Conservation (phyloP, 1,140 invertebrate genomes). For the Planococcus citri region DNA sequence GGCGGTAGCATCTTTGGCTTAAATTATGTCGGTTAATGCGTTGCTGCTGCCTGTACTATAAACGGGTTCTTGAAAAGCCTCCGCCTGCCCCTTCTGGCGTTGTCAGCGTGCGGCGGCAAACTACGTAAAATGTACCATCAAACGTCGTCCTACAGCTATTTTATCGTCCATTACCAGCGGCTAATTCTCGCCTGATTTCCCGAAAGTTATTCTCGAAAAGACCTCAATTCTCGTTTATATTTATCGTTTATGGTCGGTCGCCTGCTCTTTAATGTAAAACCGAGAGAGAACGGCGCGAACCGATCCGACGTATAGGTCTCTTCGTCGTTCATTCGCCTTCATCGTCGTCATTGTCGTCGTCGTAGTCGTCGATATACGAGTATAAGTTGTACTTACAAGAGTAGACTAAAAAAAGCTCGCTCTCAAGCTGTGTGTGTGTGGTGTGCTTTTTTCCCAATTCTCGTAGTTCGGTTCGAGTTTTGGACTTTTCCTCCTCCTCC, state of each 20-base stretch:
- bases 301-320: too few relatives aligned
- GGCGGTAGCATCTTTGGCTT: slow-evolving; percentile 10
- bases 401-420: too few relatives aligned
- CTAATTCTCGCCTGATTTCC: slow-evolving; percentile 17
- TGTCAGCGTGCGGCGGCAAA: neutral
- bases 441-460: too few relatives aligned
- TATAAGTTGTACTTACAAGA: too few relatives aligned
- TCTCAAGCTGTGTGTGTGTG: too few relatives aligned
- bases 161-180: slow-evolving; percentile 19
- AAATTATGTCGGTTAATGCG: slow-evolving; percentile 20
- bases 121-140: slow-evolving; percentile 19
- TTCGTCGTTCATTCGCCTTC: too few relatives aligned
- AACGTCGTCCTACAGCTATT: slow-evolving; percentile 16
- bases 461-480: too few relatives aligned
- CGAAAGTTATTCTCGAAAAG: slow-evolving; percentile 18
- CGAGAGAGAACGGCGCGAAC: too few relatives aligned
- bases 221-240: slow-evolving; percentile 19
- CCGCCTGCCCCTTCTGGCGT: neutral
- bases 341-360: too few relatives aligned
- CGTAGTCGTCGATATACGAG: too few relatives aligned
- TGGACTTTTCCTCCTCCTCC: too few relatives aligned
- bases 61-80: slow-evolving; percentile 18
- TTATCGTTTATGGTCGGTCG: slow-evolving; percentile 20
- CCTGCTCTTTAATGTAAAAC: slow-evolving; percentile 19
- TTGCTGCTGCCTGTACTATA: neutral